Evolutionary conservation across 2,888 invertebrate genomes (phyloP), one percentile per base, ranked within the genome.

Genomic region (Germaria angustata): DNA sequence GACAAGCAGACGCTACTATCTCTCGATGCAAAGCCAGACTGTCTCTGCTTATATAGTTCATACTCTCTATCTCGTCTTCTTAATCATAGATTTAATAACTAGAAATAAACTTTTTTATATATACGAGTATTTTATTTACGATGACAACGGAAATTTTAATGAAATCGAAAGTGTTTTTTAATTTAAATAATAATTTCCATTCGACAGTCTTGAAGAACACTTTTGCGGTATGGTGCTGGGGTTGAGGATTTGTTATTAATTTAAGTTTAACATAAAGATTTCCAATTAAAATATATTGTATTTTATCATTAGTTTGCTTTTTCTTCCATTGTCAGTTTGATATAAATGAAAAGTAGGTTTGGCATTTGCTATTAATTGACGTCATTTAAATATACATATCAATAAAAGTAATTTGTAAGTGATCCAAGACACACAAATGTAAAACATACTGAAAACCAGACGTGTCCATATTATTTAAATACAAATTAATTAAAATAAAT

Each of bases 91-190:
- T 41, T 28, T 41, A 15, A 39, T 66, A 36, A 49, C 34, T 24
- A 8, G 15, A 61, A 11, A 9, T 41, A 22, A 2, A 11, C 11
- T 15, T 41, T 15, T 44, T 22, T 57, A 9, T 49, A 32, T 7
- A 15, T 15, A 8, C 15, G 17, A n/a, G n/a, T n/a, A n/a, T n/a
- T n/a, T n/a, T n/a, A n/a, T 36, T 63, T 39, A 5, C 34, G 63
- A 34, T 28, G 34, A 36, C 49, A 53, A 39, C 22, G 17, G 34
- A 34, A 34, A 57, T 76, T 55, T 44, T 53, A 81, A 71, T 75
- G 79, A 82, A 82, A 82, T 79, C 44, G 79, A 82, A 82, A 82
- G 82, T 79, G 44, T 53, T 69, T 55, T 20, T 8, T 34, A 68
- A 65, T 44, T 61, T 44, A 24, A 28, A 41, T 73, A 46, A 59